Conservation (phyloP, 2,888 invertebrate species). For the Pelosia muscerda region DNA sequence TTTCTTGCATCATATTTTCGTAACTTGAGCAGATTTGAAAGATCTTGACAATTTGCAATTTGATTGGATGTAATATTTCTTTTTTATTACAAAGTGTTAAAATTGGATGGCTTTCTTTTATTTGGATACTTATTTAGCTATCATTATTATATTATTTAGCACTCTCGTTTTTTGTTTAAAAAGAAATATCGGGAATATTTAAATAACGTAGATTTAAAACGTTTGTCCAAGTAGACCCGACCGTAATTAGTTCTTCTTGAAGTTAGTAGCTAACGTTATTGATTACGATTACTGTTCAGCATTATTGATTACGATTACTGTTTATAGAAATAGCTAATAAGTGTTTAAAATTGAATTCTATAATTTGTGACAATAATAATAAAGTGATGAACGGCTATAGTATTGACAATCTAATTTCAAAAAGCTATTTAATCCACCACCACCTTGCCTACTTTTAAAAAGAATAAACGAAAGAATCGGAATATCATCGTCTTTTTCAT, state of each 20-base stretch:
- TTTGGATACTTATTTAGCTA: not conserved
- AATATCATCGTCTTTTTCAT: not conserved
- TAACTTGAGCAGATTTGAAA: not conserved
- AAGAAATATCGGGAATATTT: too few relatives aligned
- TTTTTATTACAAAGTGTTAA: too few relatives aligned
- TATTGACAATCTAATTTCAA: not conserved
- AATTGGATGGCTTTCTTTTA: too few relatives aligned
- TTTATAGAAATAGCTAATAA: not conserved
- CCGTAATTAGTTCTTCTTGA: not conserved
- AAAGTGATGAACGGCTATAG: not conserved
- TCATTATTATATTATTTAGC: not conserved
- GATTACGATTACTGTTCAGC: not conserved
- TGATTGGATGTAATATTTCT: not conserved
- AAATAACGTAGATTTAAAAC: too few relatives aligned
- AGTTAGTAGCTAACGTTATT: too few relatives aligned
- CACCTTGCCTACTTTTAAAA: not conserved
- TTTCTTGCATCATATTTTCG: not conserved
- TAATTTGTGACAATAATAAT: not conserved
- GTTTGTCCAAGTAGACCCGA: too few relatives aligned
- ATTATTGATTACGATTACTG: not conserved
- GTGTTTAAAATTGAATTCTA: not conserved
- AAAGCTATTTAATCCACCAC: not conserved
- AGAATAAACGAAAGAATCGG: not conserved
- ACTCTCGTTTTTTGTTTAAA: too few relatives aligned
- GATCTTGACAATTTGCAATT: not conserved